Percentiles rank a stretch among this genome's conserved stretches.
These are phyloP conservation scores for Carlito syrichta DNA, from an alignment of 2,113 vertebrate species.

Conservation along the genomic window DNA sequence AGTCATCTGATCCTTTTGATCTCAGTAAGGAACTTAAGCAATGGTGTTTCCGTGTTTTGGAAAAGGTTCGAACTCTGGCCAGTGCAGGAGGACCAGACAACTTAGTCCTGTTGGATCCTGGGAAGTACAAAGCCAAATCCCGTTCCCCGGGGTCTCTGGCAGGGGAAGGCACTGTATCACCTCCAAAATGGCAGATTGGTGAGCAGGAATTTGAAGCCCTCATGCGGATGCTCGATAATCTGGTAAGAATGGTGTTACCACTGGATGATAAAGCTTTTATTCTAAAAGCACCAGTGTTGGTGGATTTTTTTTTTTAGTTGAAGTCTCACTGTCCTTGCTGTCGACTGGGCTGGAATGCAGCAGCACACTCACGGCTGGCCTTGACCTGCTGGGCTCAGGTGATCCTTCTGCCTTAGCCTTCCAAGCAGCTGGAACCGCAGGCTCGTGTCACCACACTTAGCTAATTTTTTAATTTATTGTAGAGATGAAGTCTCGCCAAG, in stretches of 20 bases:
- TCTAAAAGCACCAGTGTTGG: background rate
- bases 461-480: too few relatives aligned
- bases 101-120: constrained; percentile 94
- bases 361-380: too few relatives aligned
- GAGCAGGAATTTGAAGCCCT: constrained; percentile 99
- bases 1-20: background rate
- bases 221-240: constrained; percentile 99
- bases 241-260: constrained; percentile 84
- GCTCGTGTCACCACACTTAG: too few relatives aligned
- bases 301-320: too few relatives aligned
- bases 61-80: constrained; percentile 95
- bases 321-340: too few relatives aligned
- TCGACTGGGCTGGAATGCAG: too few relatives aligned
- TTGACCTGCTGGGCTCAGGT: too few relatives aligned
- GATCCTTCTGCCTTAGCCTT: too few relatives aligned
- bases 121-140: constrained; percentile 93
- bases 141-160: constrained; percentile 86
- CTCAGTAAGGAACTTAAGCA: background rate
- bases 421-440: too few relatives aligned
- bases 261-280: background rate
- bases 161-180: constrained; percentile 84
- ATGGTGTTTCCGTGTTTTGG: constrained; percentile 15
- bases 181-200: constrained; percentile 94
- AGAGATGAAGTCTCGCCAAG: too few relatives aligned
- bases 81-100: constrained; percentile 98